These are phyloP conservation scores for Plestiodon gilberti DNA, from an alignment of 2,113 vertebrate species.

Conservation along the genomic window DNA sequence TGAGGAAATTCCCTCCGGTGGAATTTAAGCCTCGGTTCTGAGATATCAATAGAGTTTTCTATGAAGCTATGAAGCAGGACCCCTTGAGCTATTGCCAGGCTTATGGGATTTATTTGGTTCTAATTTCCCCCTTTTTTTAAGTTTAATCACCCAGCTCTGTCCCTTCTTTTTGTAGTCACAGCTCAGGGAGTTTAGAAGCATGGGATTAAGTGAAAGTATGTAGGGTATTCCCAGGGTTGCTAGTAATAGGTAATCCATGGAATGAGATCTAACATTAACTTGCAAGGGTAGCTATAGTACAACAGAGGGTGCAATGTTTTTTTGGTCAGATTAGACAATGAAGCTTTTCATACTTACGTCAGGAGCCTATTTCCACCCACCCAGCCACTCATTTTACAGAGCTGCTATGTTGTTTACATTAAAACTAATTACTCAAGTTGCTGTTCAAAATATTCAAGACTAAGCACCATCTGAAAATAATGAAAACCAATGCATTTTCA, in stretches of 20 bases:
- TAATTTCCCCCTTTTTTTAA: conserved; percentile 13
- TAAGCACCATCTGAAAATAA: neutral
- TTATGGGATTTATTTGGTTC: conserved; percentile 18
- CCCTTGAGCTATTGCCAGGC: neutral
- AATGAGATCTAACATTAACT: conserved; percentile 48
- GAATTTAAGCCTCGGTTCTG: neutral
- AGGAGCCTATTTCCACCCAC: neutral
- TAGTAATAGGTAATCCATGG: conserved; percentile 76
- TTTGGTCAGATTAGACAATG: neutral
- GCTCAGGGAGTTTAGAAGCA: conserved; percentile 59
- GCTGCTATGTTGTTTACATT: neutral
- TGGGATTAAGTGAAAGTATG: conserved; percentile 69
- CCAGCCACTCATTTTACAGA: neutral
- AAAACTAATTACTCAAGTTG: neutral
- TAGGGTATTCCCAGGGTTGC: conserved; percentile 61
- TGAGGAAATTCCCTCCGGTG: neutral
- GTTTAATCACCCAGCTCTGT: conserved; percentile 9
- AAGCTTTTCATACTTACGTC: neutral
- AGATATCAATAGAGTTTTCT: conserved; percentile 2
- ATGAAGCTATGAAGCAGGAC: neutral
- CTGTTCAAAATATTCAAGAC: neutral
- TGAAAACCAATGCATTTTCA: neutral
- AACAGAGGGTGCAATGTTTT: neutral
- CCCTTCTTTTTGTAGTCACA: conserved; percentile 63
- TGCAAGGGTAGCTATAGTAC: conserved; percentile 17